A percentile compares a stretch with the other conserved stretches of the same genome.
These are phyloP conservation scores for Pararge aegeria DNA, from an alignment of 1,140 invertebrate genomes.

Conservation along the genomic window DNA sequence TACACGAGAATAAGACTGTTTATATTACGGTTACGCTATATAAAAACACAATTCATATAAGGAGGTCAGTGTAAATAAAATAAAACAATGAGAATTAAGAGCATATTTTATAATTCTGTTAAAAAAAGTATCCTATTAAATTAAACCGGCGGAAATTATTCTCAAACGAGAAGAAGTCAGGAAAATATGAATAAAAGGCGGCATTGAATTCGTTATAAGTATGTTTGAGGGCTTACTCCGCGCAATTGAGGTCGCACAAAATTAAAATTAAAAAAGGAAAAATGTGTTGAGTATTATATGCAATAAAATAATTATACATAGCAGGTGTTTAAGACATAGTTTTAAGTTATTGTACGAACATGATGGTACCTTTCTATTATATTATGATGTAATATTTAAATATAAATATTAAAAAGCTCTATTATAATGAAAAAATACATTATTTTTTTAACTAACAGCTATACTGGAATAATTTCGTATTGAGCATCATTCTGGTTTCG, in stretches of 20 bases:
- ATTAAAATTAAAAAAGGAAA: conserved; percentile 6
- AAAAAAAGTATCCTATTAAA: not conserved
- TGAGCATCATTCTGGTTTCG: too few species aligned
- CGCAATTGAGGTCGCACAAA: conserved; percentile 11
- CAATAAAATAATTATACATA: not conserved
- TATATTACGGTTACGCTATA: too few species aligned
- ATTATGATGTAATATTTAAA: too few species aligned
- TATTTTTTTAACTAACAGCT: too few species aligned
- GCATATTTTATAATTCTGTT: not conserved
- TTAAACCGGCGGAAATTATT: not conserved
- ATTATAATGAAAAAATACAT: too few species aligned
- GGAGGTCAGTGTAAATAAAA: too few species aligned
- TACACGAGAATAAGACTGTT: too few species aligned
- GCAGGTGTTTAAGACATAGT: not conserved
- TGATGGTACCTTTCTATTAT: too few species aligned
- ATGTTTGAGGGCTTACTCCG: conserved; percentile 17
- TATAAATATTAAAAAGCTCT: too few species aligned
- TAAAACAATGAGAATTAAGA: not conserved
- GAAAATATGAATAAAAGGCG: conserved; percentile 7
- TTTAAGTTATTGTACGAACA: not conserved
- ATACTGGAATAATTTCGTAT: too few species aligned
- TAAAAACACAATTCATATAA: too few species aligned
- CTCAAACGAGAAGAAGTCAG: not conserved
- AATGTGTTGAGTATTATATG: conserved; percentile 4
- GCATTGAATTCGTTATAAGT: conserved; percentile 9